phyloP scores from a whole-genome alignment of 1,140 invertebrate species.

The Parasteatoda tepidariorum region DNA sequence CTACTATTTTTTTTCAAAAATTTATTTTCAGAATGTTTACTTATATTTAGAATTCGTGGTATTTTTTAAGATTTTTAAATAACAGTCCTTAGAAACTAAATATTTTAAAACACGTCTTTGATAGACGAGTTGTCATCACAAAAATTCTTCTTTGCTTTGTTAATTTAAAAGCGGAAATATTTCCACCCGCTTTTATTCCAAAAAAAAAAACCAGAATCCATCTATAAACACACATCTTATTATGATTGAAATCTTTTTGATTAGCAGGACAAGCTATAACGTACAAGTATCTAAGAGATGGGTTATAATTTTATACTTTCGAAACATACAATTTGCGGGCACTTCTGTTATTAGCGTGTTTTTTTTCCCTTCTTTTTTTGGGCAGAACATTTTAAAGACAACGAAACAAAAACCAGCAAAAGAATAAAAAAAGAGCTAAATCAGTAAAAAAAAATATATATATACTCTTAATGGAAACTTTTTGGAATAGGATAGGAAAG shows the following conservation, averaged over 20 bases:
- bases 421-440: neutral
- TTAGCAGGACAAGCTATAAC: slow-evolving; percentile 45
- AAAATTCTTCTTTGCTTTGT: neutral
- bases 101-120: too few species aligned
- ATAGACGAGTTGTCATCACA: neutral
- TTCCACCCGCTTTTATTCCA: neutral
- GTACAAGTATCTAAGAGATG: slow-evolving; percentile 16
- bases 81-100: too few species aligned
- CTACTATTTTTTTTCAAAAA: too few species aligned
- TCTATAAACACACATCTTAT: neutral
- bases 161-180: slow-evolving; percentile 40
- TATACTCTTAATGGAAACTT: slow-evolving; percentile 33
- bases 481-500: slow-evolving; percentile 18
- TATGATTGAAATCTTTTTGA: neutral
- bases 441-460: neutral
- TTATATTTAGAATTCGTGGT: too few species aligned
- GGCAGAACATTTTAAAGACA: slow-evolving; percentile 25
- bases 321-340: slow-evolving; percentile 58
- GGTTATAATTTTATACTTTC: slow-evolving; percentile 48
- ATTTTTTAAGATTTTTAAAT: too few species aligned
- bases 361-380: slow-evolving; percentile 17
- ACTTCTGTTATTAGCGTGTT: slow-evolving; percentile 44
- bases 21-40: too few species aligned
- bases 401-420: neutral
- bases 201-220: neutral